Base-by-base conservation (phyloP, 2,888 invertebrate genomes). In the Aproaerema taeniolella region DNA sequence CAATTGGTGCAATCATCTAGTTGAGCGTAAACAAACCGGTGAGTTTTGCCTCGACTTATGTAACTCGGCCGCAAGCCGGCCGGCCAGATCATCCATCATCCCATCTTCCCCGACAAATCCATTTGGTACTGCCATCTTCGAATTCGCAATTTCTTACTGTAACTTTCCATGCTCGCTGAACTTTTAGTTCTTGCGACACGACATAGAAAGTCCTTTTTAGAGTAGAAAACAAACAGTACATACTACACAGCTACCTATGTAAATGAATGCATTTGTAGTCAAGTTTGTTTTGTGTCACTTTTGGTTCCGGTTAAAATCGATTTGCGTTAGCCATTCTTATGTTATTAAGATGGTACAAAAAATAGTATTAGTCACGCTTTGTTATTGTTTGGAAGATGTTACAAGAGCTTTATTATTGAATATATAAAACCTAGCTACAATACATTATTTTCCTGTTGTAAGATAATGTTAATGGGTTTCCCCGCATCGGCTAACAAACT, bases 11-110 rank as follows among this genome's bases (percentile, higher is more conserved):
- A 85, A 86, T 85, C 83, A 83, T 85, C 82, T 74, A 61, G 73
- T 83, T 85, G 78, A 80, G 73, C 69, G 68, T 79, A 85, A 85
- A 83, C 82, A 85, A 85, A 82, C 74, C 62, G 65, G 85, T 86
- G 75, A 82, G 85, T 82, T 67, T 61, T 49, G 49, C 52, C 59
- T 59, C 12, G 57, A 55, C 61, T 72, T 73, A 75, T 73, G 61
- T 78, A 80, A 75, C 59, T 41, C 39, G 39, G 40, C 34, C 41
- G 39, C 39, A 36, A 33, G 33, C 47, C 37, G 39, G 38, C 38
- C 10, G 29, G 15, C 6, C 17, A 20, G 20, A 11, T 13, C 20
- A 30, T 37, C 37, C 16, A 30, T 37, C 37, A 37, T 29, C 14
- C 26, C 35, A 20, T 30, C 12, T 30, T 20, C 12, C 30, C 17